Evolutionary conservation across 1,140 invertebrate genomes (phyloP).

Genomic region (Lasaia peninsularis): DNA sequence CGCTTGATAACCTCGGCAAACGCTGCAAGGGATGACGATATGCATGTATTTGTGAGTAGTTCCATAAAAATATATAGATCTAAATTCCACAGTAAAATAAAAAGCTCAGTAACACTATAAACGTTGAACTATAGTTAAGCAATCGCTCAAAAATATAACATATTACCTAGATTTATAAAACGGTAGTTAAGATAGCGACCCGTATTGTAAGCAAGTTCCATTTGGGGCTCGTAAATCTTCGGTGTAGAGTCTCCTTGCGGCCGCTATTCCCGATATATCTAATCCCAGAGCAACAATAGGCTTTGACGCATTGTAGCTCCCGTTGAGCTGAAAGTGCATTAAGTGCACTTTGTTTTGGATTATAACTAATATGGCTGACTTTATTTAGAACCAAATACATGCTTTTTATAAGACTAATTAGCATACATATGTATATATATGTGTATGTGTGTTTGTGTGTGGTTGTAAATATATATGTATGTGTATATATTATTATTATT

Average conservation of each 20-base stretch:
- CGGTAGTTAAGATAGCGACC: constrained; percentile 20
- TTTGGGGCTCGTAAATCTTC: constrained; percentile 34
- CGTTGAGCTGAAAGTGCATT: constrained; percentile 6
- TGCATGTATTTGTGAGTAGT: no score
- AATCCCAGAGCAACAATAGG: constrained; percentile 30
- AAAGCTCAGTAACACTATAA: not conserved
- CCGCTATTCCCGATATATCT: constrained; percentile 25
- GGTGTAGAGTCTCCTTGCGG: constrained; percentile 26
- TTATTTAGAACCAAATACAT: no score
- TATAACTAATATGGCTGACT: no score
- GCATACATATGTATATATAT: no score
- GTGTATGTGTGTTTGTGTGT: no score
- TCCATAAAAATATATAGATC: no score
- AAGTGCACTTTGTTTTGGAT: not conserved
- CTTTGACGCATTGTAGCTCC: constrained; percentile 25
- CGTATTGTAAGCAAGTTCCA: constrained; percentile 27
- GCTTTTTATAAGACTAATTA: no score
- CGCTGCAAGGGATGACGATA: no score
- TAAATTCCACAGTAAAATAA: no score
- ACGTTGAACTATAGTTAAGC: not conserved
- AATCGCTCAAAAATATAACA: constrained; percentile 2
- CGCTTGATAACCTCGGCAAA: no score
- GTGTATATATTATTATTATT: no score
- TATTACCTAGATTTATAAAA: constrained; percentile 10
- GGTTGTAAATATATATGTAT: no score